A percentile compares a stretch with the other conserved stretches of the same genome.
Conservation (phyloP, 2,797 vertebrate genomes). For the Picus viridis region DNA sequence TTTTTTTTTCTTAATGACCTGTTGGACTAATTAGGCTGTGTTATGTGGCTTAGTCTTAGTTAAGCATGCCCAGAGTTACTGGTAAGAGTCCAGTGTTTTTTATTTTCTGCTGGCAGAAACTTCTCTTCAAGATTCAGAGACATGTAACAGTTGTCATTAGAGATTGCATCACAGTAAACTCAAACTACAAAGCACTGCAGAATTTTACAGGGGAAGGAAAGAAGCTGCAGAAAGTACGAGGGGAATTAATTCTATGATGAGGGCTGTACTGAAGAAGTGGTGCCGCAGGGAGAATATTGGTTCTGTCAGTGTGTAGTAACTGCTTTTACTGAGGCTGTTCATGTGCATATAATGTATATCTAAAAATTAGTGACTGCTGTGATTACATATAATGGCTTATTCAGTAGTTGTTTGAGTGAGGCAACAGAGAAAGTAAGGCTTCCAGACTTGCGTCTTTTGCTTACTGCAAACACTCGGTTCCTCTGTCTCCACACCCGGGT, state of each 20-base stretch:
- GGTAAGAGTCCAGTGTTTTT: slow-evolving; percentile 57
- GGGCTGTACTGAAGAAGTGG: not conserved
- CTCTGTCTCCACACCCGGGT: not conserved
- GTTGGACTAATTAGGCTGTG: slow-evolving; percentile 38
- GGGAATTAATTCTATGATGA: not conserved
- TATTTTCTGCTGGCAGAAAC: slow-evolving; percentile 68
- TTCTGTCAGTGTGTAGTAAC: not conserved
- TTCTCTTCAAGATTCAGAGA: slow-evolving; percentile 58
- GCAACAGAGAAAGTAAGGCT: not conserved
- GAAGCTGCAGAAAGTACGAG: slow-evolving; percentile 44
- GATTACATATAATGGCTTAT: not conserved
- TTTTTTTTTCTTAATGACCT: slow-evolving; percentile 2
- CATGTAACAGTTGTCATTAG: slow-evolving; percentile 46
- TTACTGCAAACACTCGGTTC: not conserved
- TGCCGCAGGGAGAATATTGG: not conserved
- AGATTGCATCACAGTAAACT: slow-evolving; percentile 54
- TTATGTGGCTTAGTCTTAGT: slow-evolving; percentile 61
- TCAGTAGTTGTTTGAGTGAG: not conserved
- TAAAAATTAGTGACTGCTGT: not conserved
- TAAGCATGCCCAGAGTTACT: slow-evolving; percentile 54
- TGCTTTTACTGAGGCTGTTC: not conserved
- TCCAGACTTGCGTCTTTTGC: not conserved
- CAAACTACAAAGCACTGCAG: slow-evolving; percentile 27
- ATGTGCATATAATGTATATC: not conserved
- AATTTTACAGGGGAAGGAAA: slow-evolving; percentile 55